A percentile compares a stretch with the other conserved stretches of the same genome.
These are phyloP conservation scores for Lordiphosa stackelbergi DNA, from an alignment of 1,140 invertebrate species.

Conservation along the genomic window DNA sequence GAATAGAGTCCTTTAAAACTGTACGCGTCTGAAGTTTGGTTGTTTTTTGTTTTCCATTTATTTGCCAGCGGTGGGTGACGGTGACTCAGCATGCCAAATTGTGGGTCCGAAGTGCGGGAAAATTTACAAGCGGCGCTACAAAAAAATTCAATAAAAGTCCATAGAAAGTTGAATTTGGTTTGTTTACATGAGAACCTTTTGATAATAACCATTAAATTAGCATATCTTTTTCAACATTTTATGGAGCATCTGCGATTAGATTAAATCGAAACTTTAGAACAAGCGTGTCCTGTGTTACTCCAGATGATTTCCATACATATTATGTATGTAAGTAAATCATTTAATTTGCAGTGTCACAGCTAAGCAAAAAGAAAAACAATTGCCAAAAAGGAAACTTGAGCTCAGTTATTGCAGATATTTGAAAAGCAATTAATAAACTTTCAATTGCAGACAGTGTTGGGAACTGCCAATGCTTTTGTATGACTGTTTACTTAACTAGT, in stretches of 20 bases:
- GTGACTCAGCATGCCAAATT: background rate
- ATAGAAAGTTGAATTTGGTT: conserved; percentile 41
- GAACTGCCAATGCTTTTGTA: too few relatives aligned
- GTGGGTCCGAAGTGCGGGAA: background rate
- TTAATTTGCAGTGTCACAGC: too few relatives aligned
- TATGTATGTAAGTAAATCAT: too few relatives aligned
- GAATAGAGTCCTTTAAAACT: conserved; percentile 46
- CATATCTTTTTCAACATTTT: conserved; percentile 49
- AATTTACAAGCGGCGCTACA: conserved; percentile 16
- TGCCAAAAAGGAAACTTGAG: too few relatives aligned
- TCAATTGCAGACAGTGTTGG: too few relatives aligned
- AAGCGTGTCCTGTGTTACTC: background rate
- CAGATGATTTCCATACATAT: too few relatives aligned
- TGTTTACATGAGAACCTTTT: conserved; percentile 45
- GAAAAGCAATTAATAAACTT: too few relatives aligned
- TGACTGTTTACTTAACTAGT: too few relatives aligned
- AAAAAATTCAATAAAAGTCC: conserved; percentile 55
- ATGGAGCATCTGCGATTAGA: conserved; percentile 53
- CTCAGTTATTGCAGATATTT: too few relatives aligned
- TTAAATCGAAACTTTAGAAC: conserved; percentile 30
- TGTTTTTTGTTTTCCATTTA: conserved; percentile 34
- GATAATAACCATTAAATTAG: conserved; percentile 55
- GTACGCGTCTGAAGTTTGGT: conserved; percentile 25
- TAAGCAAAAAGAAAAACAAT: too few relatives aligned
- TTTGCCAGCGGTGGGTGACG: conserved; percentile 18